A percentile compares a stretch with the other conserved stretches of the same genome.
Evolutionary conservation across 2,113 vertebrate genomes (phyloP).

Genomic region (Eubucco bourcierii): DNA sequence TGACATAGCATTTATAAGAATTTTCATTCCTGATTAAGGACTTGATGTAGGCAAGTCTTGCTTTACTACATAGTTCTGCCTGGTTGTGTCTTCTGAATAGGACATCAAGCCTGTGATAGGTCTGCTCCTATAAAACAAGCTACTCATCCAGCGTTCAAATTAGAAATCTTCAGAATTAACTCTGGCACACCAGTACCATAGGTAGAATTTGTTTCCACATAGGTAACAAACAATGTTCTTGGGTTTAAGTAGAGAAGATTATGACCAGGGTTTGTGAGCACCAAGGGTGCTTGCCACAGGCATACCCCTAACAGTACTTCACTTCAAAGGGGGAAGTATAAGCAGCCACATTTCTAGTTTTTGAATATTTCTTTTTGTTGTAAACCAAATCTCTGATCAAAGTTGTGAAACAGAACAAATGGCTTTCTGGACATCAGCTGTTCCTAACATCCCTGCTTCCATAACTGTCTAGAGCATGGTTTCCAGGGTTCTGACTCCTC

Average conservation of each 20-base stretch:
- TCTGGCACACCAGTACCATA: background rate
- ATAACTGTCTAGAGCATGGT: background rate
- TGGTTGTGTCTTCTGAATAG: background rate
- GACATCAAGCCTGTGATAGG: background rate
- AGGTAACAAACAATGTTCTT: background rate
- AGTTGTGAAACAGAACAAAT: background rate
- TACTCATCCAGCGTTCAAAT: background rate
- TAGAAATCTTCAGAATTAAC: background rate
- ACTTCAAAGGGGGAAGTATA: background rate
- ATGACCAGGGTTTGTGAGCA: background rate
- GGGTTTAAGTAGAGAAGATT: background rate
- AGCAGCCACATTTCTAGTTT: background rate
- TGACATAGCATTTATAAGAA: background rate
- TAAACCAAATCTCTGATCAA: background rate
- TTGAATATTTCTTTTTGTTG: background rate
- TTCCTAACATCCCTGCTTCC: background rate
- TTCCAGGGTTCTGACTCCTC: background rate
- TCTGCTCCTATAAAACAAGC: background rate
- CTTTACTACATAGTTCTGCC: background rate
- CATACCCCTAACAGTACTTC: background rate
- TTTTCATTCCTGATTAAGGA: background rate
- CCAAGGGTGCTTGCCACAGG: background rate
- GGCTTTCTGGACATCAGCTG: background rate
- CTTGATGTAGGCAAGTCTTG: background rate
- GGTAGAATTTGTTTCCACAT: background rate